These are phyloP conservation scores for Lycorma delicatula DNA, from an alignment of 1,140 invertebrate species.

Conservation along the genomic window DNA sequence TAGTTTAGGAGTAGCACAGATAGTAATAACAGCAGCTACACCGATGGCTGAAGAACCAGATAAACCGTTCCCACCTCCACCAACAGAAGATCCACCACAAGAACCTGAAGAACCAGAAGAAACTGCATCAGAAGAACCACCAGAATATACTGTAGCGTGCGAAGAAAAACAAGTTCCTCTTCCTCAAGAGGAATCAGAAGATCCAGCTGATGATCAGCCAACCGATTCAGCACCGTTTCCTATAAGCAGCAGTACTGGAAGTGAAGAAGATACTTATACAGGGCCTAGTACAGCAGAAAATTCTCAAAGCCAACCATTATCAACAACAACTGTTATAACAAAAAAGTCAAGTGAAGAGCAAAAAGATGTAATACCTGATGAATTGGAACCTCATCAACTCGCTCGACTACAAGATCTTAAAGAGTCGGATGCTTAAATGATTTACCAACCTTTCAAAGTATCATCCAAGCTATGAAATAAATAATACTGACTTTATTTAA, in stretches of 20 bases:
- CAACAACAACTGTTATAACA: conserved; percentile 7
- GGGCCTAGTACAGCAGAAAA: conserved; percentile 52
- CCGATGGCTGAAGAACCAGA: conserved; percentile 72
- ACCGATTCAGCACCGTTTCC: conserved; percentile 45
- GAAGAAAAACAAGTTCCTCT: not conserved
- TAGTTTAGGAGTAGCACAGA: conserved; percentile 69
- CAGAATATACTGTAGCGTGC: conserved; percentile 9
- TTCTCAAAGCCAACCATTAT: conserved; percentile 40
- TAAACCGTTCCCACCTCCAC: conserved; percentile 50
- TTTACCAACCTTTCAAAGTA: too few species aligned
- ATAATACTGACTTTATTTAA: too few species aligned
- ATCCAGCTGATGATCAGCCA: conserved; percentile 16
- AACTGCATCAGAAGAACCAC: conserved; percentile 15
- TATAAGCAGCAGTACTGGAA: conserved; percentile 49
- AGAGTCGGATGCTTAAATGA: conserved; percentile 76
- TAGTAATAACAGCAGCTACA: conserved; percentile 80
- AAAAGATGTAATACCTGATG: conserved; percentile 60
- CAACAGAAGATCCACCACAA: conserved; percentile 24
- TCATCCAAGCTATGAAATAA: too few species aligned
- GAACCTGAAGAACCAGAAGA: conserved; percentile 18
- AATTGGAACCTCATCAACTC: conserved; percentile 73
- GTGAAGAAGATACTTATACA: conserved; percentile 47
- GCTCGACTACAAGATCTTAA: conserved; percentile 75
- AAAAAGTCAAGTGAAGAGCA: conserved; percentile 14
- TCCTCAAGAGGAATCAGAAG: conserved; percentile 9